Percentiles rank a stretch among this genome's conserved stretches.
Conservation (phyloP, 2,888 invertebrate genomes). For the Sesia bembeciformis region DNA sequence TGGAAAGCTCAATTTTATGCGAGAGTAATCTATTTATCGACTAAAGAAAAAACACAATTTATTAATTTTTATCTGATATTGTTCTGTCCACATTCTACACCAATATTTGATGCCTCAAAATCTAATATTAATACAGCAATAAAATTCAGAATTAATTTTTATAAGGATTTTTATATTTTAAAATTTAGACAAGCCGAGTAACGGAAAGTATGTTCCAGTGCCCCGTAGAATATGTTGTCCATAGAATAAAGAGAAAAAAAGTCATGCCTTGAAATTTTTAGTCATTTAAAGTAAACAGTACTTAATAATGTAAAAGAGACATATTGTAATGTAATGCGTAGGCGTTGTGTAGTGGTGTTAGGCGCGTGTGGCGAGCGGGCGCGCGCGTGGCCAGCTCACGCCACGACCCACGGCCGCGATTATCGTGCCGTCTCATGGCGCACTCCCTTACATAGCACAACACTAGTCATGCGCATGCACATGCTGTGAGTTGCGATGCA, state of each 20-base stretch:
- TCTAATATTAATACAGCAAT: conserved; percentile 52
- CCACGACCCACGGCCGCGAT: too few species aligned
- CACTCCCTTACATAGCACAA: too few species aligned
- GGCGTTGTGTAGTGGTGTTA: conserved; percentile 32
- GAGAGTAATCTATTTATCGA: conserved; percentile 56
- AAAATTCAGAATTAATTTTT: conserved; percentile 54
- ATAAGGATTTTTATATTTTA: conserved; percentile 58
- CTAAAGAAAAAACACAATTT: conserved; percentile 26
- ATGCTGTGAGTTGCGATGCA: too few species aligned
- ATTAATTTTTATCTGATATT: conserved; percentile 46
- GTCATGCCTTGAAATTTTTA: conserved; percentile 70
- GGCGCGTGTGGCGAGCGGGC: conserved; percentile 10
- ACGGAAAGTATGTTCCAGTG: conserved; percentile 68
- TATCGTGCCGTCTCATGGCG: too few species aligned
- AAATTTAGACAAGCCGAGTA: conserved; percentile 51
- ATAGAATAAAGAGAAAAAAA: conserved; percentile 66
- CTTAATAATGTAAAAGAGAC: conserved; percentile 62
- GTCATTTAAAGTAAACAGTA: conserved; percentile 68
- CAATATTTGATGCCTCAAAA: conserved; percentile 51
- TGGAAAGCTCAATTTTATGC: conserved; percentile 66
- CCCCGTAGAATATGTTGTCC: conserved; percentile 71
- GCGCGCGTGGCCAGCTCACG: conserved; percentile 2
- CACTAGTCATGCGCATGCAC: too few species aligned
- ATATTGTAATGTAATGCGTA: conserved; percentile 34
- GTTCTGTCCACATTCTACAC: conserved; percentile 58